A percentile compares a stretch with the other conserved stretches of the same genome.
Conservation (phyloP, 1,140 invertebrate species). For the Ceratina japonica region DNA sequence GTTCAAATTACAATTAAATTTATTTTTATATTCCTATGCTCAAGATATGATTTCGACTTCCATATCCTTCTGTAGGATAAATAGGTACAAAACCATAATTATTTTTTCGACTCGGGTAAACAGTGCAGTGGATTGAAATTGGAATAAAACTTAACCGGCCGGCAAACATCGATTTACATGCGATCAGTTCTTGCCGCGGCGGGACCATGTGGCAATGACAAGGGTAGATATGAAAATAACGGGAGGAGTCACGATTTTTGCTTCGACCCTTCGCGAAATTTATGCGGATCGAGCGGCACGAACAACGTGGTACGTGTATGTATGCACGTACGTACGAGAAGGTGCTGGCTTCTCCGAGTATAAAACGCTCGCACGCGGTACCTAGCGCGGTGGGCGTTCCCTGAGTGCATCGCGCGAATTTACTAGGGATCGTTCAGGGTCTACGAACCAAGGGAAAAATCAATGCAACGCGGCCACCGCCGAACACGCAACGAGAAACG, state of each 20-base stretch:
- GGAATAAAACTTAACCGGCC: too few relatives aligned
- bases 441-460: conserved; percentile 34
- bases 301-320: conserved; percentile 17
- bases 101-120: too few relatives aligned
- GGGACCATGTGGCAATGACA: too few relatives aligned
- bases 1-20: too few relatives aligned
- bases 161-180: too few relatives aligned
- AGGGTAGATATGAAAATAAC: neutral
- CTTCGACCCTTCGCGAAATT: conserved; percentile 25
- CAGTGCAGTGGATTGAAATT: too few relatives aligned
- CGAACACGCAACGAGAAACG: conserved; percentile 19
- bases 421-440: conserved; percentile 40
- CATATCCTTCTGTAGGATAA: too few relatives aligned
- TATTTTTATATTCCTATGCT: too few relatives aligned
- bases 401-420: conserved; percentile 41
- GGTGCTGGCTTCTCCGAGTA: neutral
- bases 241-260: neutral
- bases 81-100: too few relatives aligned
- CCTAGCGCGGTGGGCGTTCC: conserved; percentile 15
- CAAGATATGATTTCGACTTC: too few relatives aligned
- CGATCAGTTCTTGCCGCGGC: too few relatives aligned
- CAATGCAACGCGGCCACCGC: conserved; percentile 21
- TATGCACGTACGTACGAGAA: neutral
- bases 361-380: conserved; percentile 10
- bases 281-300: conserved; percentile 41